These are phyloP conservation scores for Choloepus hoffmanni DNA, from an alignment of 2,113 vertebrate species.

Conservation along the genomic window DNA sequence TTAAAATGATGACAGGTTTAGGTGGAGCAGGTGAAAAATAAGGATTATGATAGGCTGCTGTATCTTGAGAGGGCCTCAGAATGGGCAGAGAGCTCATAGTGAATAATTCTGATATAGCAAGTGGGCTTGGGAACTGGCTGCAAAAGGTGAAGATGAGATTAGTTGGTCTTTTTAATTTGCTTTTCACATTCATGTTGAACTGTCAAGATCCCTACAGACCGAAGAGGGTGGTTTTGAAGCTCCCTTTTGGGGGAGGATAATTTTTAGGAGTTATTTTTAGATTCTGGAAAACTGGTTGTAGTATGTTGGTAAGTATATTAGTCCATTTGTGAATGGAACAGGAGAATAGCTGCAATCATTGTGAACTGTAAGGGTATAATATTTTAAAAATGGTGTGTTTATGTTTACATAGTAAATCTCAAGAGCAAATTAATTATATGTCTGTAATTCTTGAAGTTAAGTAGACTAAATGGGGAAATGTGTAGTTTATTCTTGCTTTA, in stretches of 20 bases:
- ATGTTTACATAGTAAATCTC: constrained; percentile 72
- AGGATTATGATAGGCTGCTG: background rate
- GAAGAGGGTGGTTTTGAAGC: background rate
- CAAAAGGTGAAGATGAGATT: background rate
- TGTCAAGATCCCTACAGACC: background rate
- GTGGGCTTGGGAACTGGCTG: background rate
- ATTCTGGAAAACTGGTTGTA: background rate
- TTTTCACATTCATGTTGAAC: constrained; percentile 1
- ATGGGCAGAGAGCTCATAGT: background rate
- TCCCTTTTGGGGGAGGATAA: background rate
- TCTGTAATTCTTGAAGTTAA: constrained; percentile 77
- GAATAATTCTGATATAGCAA: background rate
- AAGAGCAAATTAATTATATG: constrained; percentile 77
- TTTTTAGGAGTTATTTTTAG: constrained; percentile 41
- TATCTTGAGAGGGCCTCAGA: background rate
- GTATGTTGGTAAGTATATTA: background rate
- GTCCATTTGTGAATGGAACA: background rate
- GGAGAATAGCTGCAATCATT: background rate
- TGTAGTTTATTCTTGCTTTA: constrained; percentile 77
- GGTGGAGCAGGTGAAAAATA: background rate
- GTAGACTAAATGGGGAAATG: constrained; percentile 65
- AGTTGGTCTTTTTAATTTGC: background rate
- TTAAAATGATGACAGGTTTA: background rate
- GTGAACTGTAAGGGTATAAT: constrained; percentile 53
- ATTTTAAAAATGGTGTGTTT: constrained; percentile 63